Conservation (phyloP, 1,140 invertebrate species). For the Cryptotermes secundus region DNA sequence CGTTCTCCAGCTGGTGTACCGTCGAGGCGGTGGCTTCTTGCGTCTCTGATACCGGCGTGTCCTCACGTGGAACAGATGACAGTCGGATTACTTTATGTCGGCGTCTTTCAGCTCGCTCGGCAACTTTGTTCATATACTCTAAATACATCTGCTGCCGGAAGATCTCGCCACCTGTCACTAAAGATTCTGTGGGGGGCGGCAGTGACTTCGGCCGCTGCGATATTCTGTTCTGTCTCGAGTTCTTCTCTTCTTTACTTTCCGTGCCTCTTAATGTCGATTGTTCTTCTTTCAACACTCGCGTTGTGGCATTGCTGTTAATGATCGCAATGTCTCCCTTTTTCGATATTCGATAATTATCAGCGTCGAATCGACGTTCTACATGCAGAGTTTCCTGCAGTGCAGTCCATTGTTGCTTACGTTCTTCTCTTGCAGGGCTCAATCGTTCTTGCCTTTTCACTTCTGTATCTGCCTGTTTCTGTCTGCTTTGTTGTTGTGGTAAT, state of each 20-base stretch:
- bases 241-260: constrained; percentile 17
- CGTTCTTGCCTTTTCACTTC: background rate
- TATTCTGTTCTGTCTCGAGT: background rate
- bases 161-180: constrained; percentile 57
- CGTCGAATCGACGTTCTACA: constrained; percentile 34
- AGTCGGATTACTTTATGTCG: constrained; percentile 78
- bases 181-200: background rate
- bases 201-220: background rate
- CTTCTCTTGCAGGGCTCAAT: background rate
- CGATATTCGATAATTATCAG: constrained; percentile 38
- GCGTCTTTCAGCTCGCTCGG: constrained; percentile 73
- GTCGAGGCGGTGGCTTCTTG: constrained; percentile 39
- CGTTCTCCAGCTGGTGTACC: constrained; percentile 59
- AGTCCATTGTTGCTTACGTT: background rate
- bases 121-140: constrained; percentile 76
- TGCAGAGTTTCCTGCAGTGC: constrained; percentile 6
- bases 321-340: constrained; percentile 39
- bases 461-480: background rate
- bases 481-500: constrained; percentile 24
- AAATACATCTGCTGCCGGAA: constrained; percentile 77
- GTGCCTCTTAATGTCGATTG: constrained; percentile 9
- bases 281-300: background rate
- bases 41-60: constrained; percentile 10
- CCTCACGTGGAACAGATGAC: constrained; percentile 43
- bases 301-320: constrained; percentile 30